phyloP scores from a whole-genome alignment of 2,888 invertebrate genomes.

The Parasteatoda lunata region DNA sequence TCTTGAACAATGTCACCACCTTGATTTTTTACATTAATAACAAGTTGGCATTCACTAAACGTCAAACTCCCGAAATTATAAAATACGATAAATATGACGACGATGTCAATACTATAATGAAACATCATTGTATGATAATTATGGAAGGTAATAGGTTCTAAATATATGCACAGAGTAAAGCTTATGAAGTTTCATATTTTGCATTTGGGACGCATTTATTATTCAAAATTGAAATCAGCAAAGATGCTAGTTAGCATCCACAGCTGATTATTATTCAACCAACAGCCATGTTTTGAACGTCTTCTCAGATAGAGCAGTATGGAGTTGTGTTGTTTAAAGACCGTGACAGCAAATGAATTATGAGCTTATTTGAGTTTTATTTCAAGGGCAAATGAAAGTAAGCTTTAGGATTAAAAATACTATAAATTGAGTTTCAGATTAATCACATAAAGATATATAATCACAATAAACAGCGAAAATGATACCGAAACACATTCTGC shows the following conservation, averaged over 20 bases:
- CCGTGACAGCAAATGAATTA: slow-evolving; percentile 19
- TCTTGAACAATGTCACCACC: slow-evolving; percentile 95
- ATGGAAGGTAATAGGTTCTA: slow-evolving; percentile 37
- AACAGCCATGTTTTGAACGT: slow-evolving; percentile 67
- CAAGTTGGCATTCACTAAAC: slow-evolving; percentile 70
- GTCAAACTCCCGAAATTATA: slow-evolving; percentile 39
- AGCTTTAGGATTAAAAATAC: too few relatives aligned
- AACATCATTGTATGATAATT: slow-evolving; percentile 44
- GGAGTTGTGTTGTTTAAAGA: slow-evolving; percentile 42
- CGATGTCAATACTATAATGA: slow-evolving; percentile 40
- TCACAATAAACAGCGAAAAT: too few relatives aligned
- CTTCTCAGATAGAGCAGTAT: slow-evolving; percentile 14
- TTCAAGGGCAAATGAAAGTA: too few relatives aligned
- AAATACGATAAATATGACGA: slow-evolving; percentile 44
- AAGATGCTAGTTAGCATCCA: slow-evolving; percentile 66
- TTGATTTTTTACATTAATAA: slow-evolving; percentile 78
- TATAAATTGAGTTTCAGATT: too few relatives aligned
- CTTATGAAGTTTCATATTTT: slow-evolving; percentile 46
- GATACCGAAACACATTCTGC: neutral
- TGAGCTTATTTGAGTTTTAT: slow-evolving; percentile 6
- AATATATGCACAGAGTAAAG: slow-evolving; percentile 17
- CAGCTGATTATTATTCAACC: slow-evolving; percentile 60
- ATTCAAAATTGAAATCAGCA: slow-evolving; percentile 54
- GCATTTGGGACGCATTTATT: slow-evolving; percentile 18
- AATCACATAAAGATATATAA: too few relatives aligned